These are phyloP conservation scores for Eristalis arbustorum DNA, from an alignment of 2,888 invertebrate species.

Conservation along the genomic window DNA sequence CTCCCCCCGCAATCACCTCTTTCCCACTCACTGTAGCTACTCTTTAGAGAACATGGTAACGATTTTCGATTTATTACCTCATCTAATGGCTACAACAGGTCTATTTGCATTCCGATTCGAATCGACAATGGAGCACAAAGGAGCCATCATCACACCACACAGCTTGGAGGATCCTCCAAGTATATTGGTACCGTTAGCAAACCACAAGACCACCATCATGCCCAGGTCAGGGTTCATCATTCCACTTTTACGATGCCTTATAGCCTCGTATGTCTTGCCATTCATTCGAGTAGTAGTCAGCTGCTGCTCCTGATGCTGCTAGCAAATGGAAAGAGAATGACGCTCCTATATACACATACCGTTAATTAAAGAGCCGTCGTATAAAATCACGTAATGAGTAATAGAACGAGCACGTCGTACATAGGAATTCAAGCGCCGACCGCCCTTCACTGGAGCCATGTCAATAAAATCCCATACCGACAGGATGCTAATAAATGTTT, in stretches of 20 bases:
- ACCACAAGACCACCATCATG: background rate
- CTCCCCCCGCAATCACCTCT: constrained; percentile 10
- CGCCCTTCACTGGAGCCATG: constrained; percentile 3
- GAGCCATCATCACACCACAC: background rate
- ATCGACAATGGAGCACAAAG: constrained; percentile 43
- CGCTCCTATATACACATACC: constrained; percentile 33
- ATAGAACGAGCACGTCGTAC: constrained; percentile 47
- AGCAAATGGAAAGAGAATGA: background rate
- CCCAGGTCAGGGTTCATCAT: constrained; percentile 27
- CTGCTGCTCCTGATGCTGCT: background rate
- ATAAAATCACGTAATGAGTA: constrained; percentile 68
- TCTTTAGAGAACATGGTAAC: constrained; percentile 14
- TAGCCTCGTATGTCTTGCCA: constrained; percentile 51
- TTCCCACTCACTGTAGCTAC: background rate
- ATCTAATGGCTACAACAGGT: constrained; percentile 58
- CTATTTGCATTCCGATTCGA: constrained; percentile 64
- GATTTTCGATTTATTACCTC: constrained; percentile 62
- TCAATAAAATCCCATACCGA: constrained; percentile 49
- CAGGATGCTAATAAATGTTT: constrained; percentile 37
- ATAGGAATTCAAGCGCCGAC: background rate
- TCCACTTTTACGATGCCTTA: constrained; percentile 56
- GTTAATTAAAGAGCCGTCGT: constrained; percentile 64
- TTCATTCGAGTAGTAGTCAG: constrained; percentile 3
- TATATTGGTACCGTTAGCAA: background rate
- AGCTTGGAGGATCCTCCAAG: background rate